phyloP scores from a whole-genome alignment of 1,140 invertebrate species.

The Heliconius nattereri region DNA sequence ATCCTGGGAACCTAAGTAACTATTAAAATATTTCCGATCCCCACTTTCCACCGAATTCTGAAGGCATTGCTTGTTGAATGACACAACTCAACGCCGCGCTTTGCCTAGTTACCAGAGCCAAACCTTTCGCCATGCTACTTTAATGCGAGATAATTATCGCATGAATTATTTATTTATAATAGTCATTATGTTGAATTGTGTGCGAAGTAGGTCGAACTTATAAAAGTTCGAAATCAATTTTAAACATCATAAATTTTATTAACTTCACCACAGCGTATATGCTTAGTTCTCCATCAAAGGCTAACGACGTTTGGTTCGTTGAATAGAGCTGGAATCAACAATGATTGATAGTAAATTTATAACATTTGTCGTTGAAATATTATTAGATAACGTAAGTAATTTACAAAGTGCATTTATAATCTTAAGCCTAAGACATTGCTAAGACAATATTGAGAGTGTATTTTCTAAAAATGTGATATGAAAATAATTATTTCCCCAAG shows the following conservation, averaged over 20 bases:
- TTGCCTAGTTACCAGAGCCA: no score
- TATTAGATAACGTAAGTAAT: constrained; percentile 1
- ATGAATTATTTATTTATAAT: background rate
- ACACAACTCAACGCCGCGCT: no score
- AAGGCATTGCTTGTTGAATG: no score
- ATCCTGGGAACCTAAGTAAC: no score
- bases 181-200: background rate
- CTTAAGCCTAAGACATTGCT: background rate
- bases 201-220: background rate
- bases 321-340: background rate
- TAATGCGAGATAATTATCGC: background rate
- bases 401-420: background rate
- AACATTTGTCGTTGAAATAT: constrained; percentile 20
- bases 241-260: constrained; percentile 2
- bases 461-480: background rate
- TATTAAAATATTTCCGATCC: no score
- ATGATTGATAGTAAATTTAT: constrained; percentile 10
- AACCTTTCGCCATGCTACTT: no score
- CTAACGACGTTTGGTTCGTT: background rate
- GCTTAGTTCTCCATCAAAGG: background rate
- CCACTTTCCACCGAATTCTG: no score
- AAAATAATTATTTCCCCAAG: no score
- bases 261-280: background rate
- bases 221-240: background rate
- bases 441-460: background rate